These are phyloP conservation scores for Sebastes flavidus DNA, from an alignment of 2,797 vertebrate genomes.

Conservation along the genomic window DNA sequence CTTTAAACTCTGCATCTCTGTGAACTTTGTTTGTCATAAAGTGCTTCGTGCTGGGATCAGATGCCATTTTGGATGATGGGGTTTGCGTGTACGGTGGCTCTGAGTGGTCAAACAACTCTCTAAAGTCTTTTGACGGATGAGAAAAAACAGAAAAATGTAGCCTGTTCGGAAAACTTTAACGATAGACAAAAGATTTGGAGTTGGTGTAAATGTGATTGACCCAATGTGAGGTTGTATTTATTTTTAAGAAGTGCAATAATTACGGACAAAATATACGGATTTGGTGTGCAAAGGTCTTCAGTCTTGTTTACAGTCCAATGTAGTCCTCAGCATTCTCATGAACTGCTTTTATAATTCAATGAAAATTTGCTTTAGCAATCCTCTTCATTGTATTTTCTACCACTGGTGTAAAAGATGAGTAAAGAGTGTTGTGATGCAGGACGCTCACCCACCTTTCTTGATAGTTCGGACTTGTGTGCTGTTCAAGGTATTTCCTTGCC, in stretches of 20 bases:
- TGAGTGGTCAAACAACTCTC: not conserved
- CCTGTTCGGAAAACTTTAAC: not conserved
- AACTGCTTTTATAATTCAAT: not conserved
- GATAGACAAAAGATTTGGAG: not conserved
- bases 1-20: not conserved
- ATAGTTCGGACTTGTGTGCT: not conserved
- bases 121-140: not conserved
- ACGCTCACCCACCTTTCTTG: not conserved
- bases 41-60: not conserved
- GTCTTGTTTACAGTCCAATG: not conserved
- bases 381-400: not conserved
- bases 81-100: not conserved
- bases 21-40: not conserved
- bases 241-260: not conserved
- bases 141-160: not conserved
- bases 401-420: not conserved
- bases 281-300: not conserved
- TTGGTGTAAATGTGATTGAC: not conserved
- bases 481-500: not conserved
- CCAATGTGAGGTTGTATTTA: not conserved
- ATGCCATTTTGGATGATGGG: not conserved
- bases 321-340: not conserved
- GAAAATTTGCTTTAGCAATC: not conserved
- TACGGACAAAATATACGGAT: not conserved
- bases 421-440: not conserved